Evolutionary conservation across 2,113 vertebrate genomes (phyloP), one percentile per base, ranked within the genome.

Genomic region (Dasyprocta punctata): DNA sequence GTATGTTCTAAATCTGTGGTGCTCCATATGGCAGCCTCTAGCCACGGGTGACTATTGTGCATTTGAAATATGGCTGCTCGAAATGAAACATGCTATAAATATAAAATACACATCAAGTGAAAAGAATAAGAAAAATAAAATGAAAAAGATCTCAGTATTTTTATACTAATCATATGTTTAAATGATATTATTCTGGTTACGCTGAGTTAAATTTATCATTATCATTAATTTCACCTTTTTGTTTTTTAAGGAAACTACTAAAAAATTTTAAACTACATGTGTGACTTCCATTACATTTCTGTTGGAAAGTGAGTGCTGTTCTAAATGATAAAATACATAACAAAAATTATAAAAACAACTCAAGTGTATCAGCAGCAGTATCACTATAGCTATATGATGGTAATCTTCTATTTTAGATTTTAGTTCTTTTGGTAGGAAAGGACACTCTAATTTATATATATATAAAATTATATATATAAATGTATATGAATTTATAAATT

Each of bases 291-390:
- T 54, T 83, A 36, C 52, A 22, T 61, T 91, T 91, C 83, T 61
- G 75, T 36, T 94, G 56, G 65, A 58, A 3, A 41, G 17, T 89
- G 52, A 49, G 22, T 71, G 22, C 20, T 86, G 8, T 56, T 82
- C 41, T 81, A 89, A 88, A 77, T 90, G 91, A 90, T 61, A 54
- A 89, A 95, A 87, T 41, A 20, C n/a, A 67, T 20, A 49, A 91
- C 52, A 44, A 69, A 30, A 93, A 65, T 80, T 71, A 2, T 61
- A 44, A 89, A 89, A 81, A 81, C 0, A 78, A 65, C 2, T 95
- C 24, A n/a, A n/a, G 30, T 81, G 65, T 30, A 86, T 80, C 20
- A 94, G n/a, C 4, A 65, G 19, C 65, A 83, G 28, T 67, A 78
- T 69, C 54, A 80, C 52, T 28, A 89, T 0, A 3, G n/a, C 47